A percentile compares a stretch with the other conserved stretches of the same genome.
Conservation (phyloP, 2,888 invertebrate genomes). For the Aspidiotus destructor region DNA sequence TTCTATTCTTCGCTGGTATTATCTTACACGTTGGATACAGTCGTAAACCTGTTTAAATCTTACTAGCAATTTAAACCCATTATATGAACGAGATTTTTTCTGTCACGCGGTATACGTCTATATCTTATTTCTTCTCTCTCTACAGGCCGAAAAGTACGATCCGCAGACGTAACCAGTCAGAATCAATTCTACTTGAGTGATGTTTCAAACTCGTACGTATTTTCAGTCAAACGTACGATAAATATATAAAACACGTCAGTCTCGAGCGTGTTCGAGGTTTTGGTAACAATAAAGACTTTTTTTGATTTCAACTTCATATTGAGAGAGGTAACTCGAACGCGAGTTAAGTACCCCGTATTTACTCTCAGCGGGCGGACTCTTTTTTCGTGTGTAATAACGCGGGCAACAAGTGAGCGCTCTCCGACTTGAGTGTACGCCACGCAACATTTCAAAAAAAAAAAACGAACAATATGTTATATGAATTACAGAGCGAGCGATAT, state of each 20-base stretch:
- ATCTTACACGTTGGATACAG: constrained; percentile 1
- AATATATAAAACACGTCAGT: constrained; percentile 1
- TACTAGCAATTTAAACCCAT: constrained; percentile 1
- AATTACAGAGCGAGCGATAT: too few species aligned
- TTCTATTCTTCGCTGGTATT: background rate
- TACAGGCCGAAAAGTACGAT: background rate
- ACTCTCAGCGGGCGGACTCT: constrained; percentile 1
- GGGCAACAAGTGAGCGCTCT: background rate
- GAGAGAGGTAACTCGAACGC: background rate
- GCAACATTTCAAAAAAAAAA: too few species aligned
- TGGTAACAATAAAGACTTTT: constrained; percentile 4
- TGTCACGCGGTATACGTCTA: background rate
- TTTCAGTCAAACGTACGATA: constrained; percentile 1
- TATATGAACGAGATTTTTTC: background rate
- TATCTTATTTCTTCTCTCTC: background rate
- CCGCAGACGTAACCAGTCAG: constrained; percentile 4
- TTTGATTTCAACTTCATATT: background rate
- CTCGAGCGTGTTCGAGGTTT: background rate
- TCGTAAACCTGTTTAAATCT: constrained; percentile 2
- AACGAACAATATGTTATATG: too few species aligned
- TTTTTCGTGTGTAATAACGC: background rate
- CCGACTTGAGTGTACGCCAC: too few species aligned
- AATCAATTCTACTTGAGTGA: constrained; percentile 4
- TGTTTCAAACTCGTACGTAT: background rate
- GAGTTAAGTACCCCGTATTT: constrained; percentile 2